phyloP scores from a whole-genome alignment of 2,797 vertebrate species.

The Dermochelys coriacea region DNA sequence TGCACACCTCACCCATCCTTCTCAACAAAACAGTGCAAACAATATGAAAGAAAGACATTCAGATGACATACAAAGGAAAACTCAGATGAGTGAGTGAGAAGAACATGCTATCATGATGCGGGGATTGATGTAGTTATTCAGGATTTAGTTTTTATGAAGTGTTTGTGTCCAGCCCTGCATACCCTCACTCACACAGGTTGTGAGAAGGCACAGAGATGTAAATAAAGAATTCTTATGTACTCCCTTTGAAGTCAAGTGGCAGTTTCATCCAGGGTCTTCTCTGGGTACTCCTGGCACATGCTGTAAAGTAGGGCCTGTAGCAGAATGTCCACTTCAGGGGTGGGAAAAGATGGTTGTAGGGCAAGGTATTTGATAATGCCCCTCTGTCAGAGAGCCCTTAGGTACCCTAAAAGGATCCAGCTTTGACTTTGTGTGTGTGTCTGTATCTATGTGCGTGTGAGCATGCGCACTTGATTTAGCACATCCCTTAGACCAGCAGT shows the following conservation, averaged over 20 bases:
- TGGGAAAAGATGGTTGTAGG: background rate
- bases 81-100: background rate
- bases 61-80: background rate
- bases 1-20: background rate
- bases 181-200: background rate
- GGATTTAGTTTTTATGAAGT: background rate
- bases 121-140: fast-evolving
- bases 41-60: conserved; percentile 20
- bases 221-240: background rate
- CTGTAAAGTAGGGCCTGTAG: no score
- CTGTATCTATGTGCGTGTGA: no score
- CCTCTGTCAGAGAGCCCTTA: background rate
- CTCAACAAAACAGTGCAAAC: background rate
- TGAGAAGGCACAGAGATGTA: background rate
- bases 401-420: fast-evolving
- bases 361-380: fast-evolving
- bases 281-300: background rate
- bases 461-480: background rate
- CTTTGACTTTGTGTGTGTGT: background rate
- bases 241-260: background rate
- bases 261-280: background rate
- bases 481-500: background rate
- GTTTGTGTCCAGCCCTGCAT: background rate
- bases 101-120: background rate
- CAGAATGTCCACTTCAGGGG: no score